Base-by-base conservation (phyloP, 2,888 invertebrate species). In the Aquatica leii region DNA sequence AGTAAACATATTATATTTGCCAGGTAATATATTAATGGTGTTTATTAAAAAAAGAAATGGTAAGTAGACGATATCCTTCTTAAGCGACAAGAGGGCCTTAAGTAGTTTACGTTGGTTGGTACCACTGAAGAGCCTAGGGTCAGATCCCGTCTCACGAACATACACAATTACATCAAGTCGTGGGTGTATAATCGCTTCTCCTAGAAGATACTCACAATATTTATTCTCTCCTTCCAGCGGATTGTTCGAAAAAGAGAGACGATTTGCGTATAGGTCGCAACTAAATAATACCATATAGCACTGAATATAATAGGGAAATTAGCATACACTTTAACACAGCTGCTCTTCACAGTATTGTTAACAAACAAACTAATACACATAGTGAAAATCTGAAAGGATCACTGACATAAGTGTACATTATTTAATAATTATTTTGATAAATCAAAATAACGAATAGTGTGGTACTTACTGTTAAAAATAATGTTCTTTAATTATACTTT, bases 391-490 rank as follows among this genome's bases (percentile, higher is more conserved):
- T 35, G 40, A 31, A 64, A 74, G 80, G 76, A 54, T 74, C 66
- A 63, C 74, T 75, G 76, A 68, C 60, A 71, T 80, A 80, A 81
- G 79, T 80, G 78, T 75, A 75, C 79, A 80, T 81, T 81, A 81
- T 82, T 82, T 80, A 81, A 81, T 81, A 81, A 81, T 82, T 81
- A 81, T 81, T 82, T 81, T 79, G 81, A 82, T 82, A 81, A 81
- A 82, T 82, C 81, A 81, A 81, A 81, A 80, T 80, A 80, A 80
- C 81, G 78, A 81, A 81, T 81, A 80, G 77, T 80, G 78, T 77
- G 76, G 77, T 78, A 59, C 66, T 67, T 73, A 73, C 69, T 72
- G 74, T 74, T 78, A 79, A 81, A 80, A 80, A 81, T 80, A 80
- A 80, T 79, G 77, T 74, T 74, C 78, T 80, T 79, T 81, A 81